Conservation (phyloP, 2,888 invertebrate genomes). For the Bembecia ichneumoniformis region DNA sequence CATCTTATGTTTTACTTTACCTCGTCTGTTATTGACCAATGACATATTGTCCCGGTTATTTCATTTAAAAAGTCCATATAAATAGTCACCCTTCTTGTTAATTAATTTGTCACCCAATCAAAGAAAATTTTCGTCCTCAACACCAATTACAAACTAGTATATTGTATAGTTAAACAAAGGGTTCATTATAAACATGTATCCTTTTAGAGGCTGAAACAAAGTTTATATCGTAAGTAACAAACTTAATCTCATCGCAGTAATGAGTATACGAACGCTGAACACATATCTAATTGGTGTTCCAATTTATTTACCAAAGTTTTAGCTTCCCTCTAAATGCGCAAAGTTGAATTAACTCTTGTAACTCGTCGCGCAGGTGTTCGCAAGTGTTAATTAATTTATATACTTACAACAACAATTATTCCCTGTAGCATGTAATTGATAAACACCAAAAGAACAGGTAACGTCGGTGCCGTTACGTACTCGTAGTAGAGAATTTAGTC, state of each 20-base stretch:
- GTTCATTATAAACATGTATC: neutral
- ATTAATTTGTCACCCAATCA: no score
- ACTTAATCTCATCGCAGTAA: slow-evolving; percentile 10
- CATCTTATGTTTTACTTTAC: no score
- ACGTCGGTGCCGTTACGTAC: slow-evolving; percentile 35
- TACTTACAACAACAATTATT: slow-evolving; percentile 30
- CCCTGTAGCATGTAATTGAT: slow-evolving; percentile 39
- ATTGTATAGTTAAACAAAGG: neutral
- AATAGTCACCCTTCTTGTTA: no score
- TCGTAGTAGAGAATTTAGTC: slow-evolving; percentile 25
- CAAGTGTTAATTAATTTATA: slow-evolving; percentile 51
- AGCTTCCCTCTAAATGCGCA: slow-evolving; percentile 25
- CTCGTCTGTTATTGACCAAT: no score
- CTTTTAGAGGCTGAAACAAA: neutral
- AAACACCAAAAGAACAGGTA: slow-evolving; percentile 33
- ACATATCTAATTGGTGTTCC: slow-evolving; percentile 27
- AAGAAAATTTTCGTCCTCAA: no score
- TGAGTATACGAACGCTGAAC: slow-evolving; percentile 8
- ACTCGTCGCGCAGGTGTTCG: slow-evolving; percentile 38
- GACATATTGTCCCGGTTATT: no score
- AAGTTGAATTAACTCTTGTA: slow-evolving; percentile 39
- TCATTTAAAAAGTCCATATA: no score
- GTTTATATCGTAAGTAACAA: slow-evolving; percentile 6
- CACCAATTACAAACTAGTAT: no score
- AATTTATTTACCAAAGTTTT: slow-evolving; percentile 37